A percentile compares a stretch with the other conserved stretches of the same genome.
These are phyloP conservation scores for Epizoanthus illoricatus DNA, from an alignment of 92 coral and sea anemone genomes.

Conservation along the genomic window DNA sequence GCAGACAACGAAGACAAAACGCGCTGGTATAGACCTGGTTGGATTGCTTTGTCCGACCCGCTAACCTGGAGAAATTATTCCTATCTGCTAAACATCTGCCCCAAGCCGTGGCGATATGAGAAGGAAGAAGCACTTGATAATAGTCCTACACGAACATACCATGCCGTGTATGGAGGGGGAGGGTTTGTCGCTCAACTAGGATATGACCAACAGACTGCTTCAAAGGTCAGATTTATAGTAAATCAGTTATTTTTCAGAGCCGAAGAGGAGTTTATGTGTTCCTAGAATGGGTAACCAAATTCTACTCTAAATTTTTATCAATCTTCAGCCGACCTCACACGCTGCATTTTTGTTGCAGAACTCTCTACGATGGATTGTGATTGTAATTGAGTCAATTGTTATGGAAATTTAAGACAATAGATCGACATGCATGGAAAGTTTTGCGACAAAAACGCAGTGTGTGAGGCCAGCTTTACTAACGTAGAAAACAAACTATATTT, in stretches of 20 bases:
- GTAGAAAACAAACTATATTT: too few relatives aligned
- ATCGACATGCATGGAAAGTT: too few relatives aligned
- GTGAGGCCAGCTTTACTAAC: too few relatives aligned
- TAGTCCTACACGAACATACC: neutral
- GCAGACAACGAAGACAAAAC: slow-evolving; percentile 8
- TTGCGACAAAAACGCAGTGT: too few relatives aligned
- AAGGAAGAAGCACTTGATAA: neutral
- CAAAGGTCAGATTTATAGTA: neutral
- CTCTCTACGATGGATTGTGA: too few relatives aligned
- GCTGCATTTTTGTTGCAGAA: too few relatives aligned
- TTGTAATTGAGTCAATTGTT: too few relatives aligned
- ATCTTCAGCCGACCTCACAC: too few relatives aligned
- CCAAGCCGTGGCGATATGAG: slow-evolving; percentile 41
- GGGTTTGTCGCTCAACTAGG: slow-evolving; percentile 30
- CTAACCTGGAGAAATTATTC: slow-evolving; percentile 12
- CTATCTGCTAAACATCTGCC: neutral
- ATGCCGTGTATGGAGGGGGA: slow-evolving; percentile 26
- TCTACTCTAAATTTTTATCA: too few relatives aligned
- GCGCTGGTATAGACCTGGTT: slow-evolving; percentile 20
- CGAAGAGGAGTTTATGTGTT: neutral
- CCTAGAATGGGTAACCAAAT: too few relatives aligned
- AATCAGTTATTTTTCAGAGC: neutral
- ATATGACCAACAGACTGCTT: slow-evolving; percentile 10
- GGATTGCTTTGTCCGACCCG: slow-evolving; percentile 17
- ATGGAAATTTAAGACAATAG: too few relatives aligned